Evolutionary conservation across 2,888 invertebrate species (phyloP).

Genomic region (Trachelus iudaicus): DNA sequence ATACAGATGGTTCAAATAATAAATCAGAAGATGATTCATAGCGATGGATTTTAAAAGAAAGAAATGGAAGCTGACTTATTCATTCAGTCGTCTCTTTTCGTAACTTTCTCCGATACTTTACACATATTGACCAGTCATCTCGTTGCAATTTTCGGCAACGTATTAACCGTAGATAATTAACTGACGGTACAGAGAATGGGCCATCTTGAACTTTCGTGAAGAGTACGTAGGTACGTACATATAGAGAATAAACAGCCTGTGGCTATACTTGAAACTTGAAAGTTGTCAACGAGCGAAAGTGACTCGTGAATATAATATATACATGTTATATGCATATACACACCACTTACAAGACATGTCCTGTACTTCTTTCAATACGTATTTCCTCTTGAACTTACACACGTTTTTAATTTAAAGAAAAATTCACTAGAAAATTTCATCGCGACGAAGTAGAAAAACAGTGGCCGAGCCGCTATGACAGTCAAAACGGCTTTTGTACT

Average conservation of each 20-base stretch:
- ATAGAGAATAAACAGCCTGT: background rate
- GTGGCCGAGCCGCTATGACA: background rate
- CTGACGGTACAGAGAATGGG: background rate
- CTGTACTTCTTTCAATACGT: background rate
- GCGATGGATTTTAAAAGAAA: slow-evolving; percentile 14
- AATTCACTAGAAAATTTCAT: background rate
- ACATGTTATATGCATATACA: background rate
- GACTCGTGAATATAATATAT: slow-evolving; percentile 23
- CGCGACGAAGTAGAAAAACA: background rate
- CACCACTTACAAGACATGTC: background rate
- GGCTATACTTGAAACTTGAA: slow-evolving; percentile 20
- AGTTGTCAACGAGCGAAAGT: slow-evolving; percentile 46
- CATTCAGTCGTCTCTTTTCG: background rate
- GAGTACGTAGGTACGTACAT: slow-evolving; percentile 15
- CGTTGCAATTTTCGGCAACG: slow-evolving; percentile 32
- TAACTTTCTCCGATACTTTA: slow-evolving; percentile 38
- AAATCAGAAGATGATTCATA: slow-evolving; percentile 11
- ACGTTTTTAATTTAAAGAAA: background rate
- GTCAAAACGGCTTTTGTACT: background rate
- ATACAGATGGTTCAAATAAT: background rate
- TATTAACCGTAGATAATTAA: slow-evolving; percentile 39
- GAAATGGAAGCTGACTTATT: background rate
- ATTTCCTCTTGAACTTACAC: background rate
- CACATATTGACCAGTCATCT: slow-evolving; percentile 23
- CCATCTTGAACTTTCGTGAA: slow-evolving; percentile 37